A percentile compares a stretch with the other conserved stretches of the same genome.
Conservation (phyloP, 2,797 vertebrate genomes). For the Thunnus albacares region DNA sequence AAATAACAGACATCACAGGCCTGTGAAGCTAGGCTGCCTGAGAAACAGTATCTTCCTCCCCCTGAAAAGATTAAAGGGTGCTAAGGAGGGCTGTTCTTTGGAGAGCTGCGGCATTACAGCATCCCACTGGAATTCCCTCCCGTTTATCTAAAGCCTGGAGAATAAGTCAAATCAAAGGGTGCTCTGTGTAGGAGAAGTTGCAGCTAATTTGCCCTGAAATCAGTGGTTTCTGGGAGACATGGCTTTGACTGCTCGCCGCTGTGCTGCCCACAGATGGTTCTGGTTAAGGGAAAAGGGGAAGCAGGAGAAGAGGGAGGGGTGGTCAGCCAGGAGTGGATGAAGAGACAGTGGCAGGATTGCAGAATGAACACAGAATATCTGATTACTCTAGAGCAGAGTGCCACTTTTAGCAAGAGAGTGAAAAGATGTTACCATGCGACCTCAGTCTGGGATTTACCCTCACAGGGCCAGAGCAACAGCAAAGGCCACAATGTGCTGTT, state of each 20-base stretch:
- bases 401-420: too few species aligned
- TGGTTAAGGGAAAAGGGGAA: constrained; percentile 74
- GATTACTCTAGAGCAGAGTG: constrained; percentile 24
- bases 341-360: constrained; percentile 65
- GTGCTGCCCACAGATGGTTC: constrained; percentile 87
- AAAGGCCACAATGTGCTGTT: too few species aligned
- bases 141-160: constrained; percentile 80
- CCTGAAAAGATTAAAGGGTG: constrained; percentile 78
- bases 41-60: constrained; percentile 69
- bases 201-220: constrained; percentile 89
- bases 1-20: constrained; percentile 74
- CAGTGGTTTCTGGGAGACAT: constrained; percentile 82
- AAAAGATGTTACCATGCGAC: too few species aligned
- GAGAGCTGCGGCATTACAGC: constrained; percentile 74
- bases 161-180: constrained; percentile 85
- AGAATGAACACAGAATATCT: constrained; percentile 72
- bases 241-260: constrained; percentile 75
- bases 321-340: constrained; percentile 61
- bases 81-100: constrained; percentile 57
- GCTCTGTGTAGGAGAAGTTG: constrained; percentile 81
- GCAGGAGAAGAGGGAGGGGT: constrained; percentile 42
- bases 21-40: constrained; percentile 45
- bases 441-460: too few species aligned
- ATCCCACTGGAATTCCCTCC: constrained; percentile 80
- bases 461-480: too few species aligned